phyloP scores from a whole-genome alignment of 2,888 invertebrate species.

The Alcis repandata region DNA sequence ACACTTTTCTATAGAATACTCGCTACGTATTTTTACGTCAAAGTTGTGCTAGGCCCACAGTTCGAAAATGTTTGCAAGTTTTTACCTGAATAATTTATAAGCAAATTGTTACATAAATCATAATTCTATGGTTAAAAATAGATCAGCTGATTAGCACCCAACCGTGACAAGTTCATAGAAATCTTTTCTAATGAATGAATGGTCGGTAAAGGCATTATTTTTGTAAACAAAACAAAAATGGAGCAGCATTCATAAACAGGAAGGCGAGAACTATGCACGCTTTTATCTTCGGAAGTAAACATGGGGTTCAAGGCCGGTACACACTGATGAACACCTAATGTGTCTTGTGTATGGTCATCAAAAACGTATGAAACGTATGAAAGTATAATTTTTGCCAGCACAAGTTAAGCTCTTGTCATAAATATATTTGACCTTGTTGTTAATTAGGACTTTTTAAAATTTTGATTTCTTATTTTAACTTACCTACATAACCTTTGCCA shows the following conservation, averaged over 20 bases:
- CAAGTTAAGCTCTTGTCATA: no score
- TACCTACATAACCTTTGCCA: no score
- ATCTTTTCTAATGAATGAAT: neutral
- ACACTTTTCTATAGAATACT: no score
- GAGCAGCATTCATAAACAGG: slow-evolving; percentile 26
- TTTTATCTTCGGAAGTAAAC: slow-evolving; percentile 31
- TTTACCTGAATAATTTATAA: neutral
- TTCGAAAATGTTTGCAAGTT: no score
- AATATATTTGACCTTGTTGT: no score
- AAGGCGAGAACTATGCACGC: slow-evolving; percentile 20
- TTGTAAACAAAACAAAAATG: slow-evolving; percentile 21
- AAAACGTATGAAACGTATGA: neutral
- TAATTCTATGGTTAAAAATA: neutral
- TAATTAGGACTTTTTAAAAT: no score
- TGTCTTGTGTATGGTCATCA: neutral
- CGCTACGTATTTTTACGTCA: no score
- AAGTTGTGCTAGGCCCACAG: no score
- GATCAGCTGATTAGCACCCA: neutral
- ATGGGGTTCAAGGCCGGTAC: slow-evolving; percentile 36
- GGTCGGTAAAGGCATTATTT: slow-evolving; percentile 3
- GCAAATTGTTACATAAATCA: neutral
- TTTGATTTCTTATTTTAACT: no score
- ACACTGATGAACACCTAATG: slow-evolving; percentile 13
- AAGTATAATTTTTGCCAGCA: neutral
- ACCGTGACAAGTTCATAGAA: slow-evolving; percentile 11